Evolutionary conservation across 1,140 invertebrate species (phyloP), one percentile per base, ranked within the genome.

Genomic region (Bombus haemorrhoidalis): DNA sequence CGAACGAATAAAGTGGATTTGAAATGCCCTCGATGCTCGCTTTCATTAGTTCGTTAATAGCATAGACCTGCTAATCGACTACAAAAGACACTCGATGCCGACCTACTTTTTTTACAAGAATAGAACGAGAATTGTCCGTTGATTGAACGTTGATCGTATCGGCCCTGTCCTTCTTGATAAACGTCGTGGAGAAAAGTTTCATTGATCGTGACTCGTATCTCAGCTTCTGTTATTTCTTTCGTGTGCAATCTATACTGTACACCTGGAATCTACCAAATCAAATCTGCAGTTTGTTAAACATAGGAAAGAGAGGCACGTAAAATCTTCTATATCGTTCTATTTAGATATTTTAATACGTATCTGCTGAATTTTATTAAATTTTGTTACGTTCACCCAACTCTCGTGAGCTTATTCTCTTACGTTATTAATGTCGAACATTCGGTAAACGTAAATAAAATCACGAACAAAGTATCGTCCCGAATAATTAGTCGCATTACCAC

Each of bases 51-150:
- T 34, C 13, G 41, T 73, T 53, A n/a, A 72, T 59, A 72, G 47
- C 47, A 18, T 15, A 74, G 37, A 28, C 66, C 15, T 53, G 43
- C 62, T 47, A 76, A 83, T 76, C 32, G 59, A 13, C 34, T 53
- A 34, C 12, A 66, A 39, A 64, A 83, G 34, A 64, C 28, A 81
- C 43, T 47, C 34, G 32, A 37, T 18, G 15, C 22, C 43, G 77
- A 37, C 62, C 77, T 53, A 71, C 66, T 18, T 71, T 28, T 71
- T 81, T 81, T 81, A 71, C 25, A 81, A 57, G 37, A 86, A 73
- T 25, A 69, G 59, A 87, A 77, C 73, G 85, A 77, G 66, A 78
- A 80, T 34, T 39, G 37, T 77, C 77, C 34, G 72, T 72, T 39
- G 47, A 53, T 53, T 8, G 47, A 53, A 53, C n/a, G 39, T 9